These are phyloP conservation scores for Liolophura sinensis DNA, from an alignment of 1,140 invertebrate species.

Conservation along the genomic window DNA sequence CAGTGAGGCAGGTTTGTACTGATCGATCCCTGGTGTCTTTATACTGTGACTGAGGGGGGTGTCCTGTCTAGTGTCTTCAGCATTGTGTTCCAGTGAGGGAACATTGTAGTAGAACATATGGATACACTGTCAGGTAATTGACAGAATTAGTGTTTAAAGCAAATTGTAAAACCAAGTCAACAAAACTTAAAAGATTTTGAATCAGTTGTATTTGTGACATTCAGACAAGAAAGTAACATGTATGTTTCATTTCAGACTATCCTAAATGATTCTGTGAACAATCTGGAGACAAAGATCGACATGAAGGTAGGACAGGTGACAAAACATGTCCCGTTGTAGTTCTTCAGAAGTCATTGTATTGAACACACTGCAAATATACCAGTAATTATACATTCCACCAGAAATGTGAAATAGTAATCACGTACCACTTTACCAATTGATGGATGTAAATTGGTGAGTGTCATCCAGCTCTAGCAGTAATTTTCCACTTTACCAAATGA, in stretches of 20 bases:
- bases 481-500: background rate
- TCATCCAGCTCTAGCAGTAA: no score
- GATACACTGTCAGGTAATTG: no score
- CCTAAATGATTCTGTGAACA: conserved; percentile 3
- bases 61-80: no score
- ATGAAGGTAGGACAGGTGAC: conserved; percentile 1
- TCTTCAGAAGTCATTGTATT: background rate
- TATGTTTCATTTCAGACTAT: conserved; percentile 13
- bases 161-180: no score
- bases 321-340: background rate
- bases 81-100: no score
- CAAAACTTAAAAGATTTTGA: no score
- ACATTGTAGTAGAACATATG: no score
- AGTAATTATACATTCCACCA: background rate
- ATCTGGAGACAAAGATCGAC: conserved; percentile 9
- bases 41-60: no score
- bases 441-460: background rate
- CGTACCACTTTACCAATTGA: background rate
- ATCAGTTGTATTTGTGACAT: no score
- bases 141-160: no score
- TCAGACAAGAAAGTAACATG: background rate
- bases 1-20: no score
- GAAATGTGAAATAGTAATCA: background rate
- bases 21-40: no score
- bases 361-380: background rate